Evolutionary conservation across 2,888 invertebrate genomes (phyloP).

Genomic region (Limnephilus lunatus): DNA sequence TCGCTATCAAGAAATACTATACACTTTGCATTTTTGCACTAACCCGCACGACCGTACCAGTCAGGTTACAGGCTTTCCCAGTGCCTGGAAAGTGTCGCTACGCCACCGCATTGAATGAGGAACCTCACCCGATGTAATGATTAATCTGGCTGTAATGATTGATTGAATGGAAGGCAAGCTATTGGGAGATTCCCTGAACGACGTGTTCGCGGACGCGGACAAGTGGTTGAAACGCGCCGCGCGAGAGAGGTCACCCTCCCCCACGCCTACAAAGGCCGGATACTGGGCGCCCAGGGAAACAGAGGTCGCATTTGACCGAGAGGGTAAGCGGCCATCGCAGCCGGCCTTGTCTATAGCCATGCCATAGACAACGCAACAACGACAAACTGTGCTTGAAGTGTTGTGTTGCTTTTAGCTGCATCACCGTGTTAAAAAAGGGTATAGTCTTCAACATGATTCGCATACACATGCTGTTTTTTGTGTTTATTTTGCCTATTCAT

Average conservation of each 20-base stretch:
- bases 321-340: constrained; percentile 77
- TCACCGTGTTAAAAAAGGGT: background rate
- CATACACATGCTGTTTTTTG: background rate
- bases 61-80: background rate
- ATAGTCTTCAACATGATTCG: background rate
- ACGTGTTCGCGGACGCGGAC: constrained; percentile 71
- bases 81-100: background rate
- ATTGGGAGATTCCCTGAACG: constrained; percentile 58
- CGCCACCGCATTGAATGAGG: background rate
- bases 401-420: constrained; percentile 15
- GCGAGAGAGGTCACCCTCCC: constrained; percentile 81
- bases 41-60: background rate
- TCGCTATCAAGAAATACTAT: too few relatives aligned
- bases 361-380: constrained; percentile 40
- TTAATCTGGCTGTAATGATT: constrained; percentile 57
- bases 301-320: constrained; percentile 85
- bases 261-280: constrained; percentile 85
- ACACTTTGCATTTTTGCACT: background rate
- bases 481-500: background rate
- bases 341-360: constrained; percentile 23
- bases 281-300: constrained; percentile 83
- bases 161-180: constrained; percentile 50
- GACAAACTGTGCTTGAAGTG: constrained; percentile 36
- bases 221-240: constrained; percentile 78
- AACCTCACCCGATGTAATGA: constrained; percentile 15